Percentiles rank a stretch among this genome's conserved stretches.
These are phyloP conservation scores for Uropetala carovei DNA, from an alignment of 2,888 invertebrate species.

Conservation along the genomic window DNA sequence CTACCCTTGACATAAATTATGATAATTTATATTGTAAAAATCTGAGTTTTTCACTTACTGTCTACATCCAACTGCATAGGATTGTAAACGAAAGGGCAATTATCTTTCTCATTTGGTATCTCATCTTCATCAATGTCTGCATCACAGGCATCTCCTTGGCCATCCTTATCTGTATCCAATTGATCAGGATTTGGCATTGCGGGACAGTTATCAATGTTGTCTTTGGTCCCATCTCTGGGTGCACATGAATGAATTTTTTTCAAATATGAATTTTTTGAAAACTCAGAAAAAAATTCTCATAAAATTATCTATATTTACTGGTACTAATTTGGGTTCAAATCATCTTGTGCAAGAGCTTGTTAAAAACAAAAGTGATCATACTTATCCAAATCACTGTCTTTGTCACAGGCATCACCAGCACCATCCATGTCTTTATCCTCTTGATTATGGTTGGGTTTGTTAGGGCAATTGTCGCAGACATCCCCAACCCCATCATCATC, in stretches of 20 bases:
- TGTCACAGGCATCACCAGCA: conserved; percentile 95
- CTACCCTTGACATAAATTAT: no score
- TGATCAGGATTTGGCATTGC: conserved; percentile 91
- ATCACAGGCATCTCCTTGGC: conserved; percentile 76
- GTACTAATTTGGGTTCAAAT: no score
- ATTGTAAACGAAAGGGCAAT: conserved; percentile 88
- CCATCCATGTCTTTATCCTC: conserved; percentile 79
- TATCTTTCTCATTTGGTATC: conserved; percentile 85
- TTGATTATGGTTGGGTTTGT: conserved; percentile 76
- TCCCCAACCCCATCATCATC: conserved; percentile 93
- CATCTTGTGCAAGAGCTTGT: no score
- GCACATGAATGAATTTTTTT: conserved; percentile 18
- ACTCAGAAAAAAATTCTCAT: no score
- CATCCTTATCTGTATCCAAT: conserved; percentile 89
- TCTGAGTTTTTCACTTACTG: conserved; percentile 76
- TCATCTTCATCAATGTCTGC: conserved; percentile 72
- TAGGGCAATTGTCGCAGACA: conserved; percentile 85
- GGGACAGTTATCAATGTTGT: conserved; percentile 92
- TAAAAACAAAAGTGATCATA: no score
- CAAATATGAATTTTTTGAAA: neutral
- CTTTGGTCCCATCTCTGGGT: conserved; percentile 87
- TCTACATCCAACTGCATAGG: conserved; percentile 86
- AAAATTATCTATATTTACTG: no score
- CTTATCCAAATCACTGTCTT: conserved; percentile 88
- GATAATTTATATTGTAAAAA: no score